A percentile compares a stretch with the other conserved stretches of the same genome.
These are phyloP conservation scores for Phortica magna DNA, from an alignment of 2,888 invertebrate genomes.

Conservation along the genomic window DNA sequence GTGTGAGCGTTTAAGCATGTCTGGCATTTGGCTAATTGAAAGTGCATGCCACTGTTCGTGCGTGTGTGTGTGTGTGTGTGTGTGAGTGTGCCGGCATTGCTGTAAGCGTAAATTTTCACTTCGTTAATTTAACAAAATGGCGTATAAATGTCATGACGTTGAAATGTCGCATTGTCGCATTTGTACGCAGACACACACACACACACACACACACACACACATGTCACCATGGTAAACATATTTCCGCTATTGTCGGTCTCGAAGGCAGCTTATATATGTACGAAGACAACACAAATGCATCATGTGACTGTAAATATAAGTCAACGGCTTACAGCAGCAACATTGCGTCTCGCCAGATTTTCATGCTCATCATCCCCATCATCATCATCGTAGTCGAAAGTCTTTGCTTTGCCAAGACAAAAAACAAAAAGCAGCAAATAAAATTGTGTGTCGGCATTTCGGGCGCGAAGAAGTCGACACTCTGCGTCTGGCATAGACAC, in stretches of 20 bases:
- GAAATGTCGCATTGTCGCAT: neutral
- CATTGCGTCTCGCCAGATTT: neutral
- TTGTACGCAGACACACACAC: neutral
- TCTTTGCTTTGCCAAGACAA: neutral
- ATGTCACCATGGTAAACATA: neutral
- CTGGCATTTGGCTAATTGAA: conserved; percentile 68
- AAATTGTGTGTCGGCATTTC: conserved; percentile 1
- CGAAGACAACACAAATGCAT: conserved; percentile 58
- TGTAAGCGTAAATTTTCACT: conserved; percentile 21
- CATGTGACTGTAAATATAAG: conserved; percentile 69
- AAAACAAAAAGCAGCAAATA: neutral
- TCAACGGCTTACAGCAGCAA: conserved; percentile 26
- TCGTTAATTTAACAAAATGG: conserved; percentile 21
- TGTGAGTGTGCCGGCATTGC: conserved; percentile 47
- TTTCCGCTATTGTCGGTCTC: neutral
- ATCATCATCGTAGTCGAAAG: neutral
- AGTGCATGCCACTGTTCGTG: conserved; percentile 49
- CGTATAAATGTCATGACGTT: conserved; percentile 7
- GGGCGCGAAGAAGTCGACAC: conserved; percentile 13
- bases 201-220: conserved; percentile 5
- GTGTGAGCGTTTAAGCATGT: conserved; percentile 25
- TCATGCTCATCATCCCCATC: neutral
- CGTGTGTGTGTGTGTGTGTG: conserved; percentile 46
- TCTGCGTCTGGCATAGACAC: conserved; percentile 55
- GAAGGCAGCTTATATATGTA: neutral